phyloP scores from a whole-genome alignment of 2,888 invertebrate species.

The Lasioglossum zephyrum region DNA sequence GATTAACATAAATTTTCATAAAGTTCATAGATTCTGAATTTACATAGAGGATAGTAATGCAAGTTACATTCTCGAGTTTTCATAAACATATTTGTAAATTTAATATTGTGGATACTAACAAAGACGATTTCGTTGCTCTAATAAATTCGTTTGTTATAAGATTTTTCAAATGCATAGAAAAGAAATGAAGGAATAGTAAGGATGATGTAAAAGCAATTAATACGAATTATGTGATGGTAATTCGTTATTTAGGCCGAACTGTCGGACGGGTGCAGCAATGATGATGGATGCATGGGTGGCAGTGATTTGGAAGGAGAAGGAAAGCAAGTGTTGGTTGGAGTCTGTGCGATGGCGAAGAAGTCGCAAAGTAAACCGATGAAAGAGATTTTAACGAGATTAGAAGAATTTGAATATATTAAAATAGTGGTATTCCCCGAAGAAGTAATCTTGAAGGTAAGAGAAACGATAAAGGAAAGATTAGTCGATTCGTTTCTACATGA shows the following conservation, averaged over 20 bases:
- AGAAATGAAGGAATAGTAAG: background rate
- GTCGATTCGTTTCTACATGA: conserved; percentile 3
- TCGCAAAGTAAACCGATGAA: conserved; percentile 99
- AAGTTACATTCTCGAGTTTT: background rate
- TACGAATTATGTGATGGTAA: background rate
- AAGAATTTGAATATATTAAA: conserved; percentile 98
- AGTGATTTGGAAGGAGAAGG: conserved; percentile 86
- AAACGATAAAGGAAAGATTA: background rate
- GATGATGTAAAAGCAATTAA: background rate
- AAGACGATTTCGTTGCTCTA: background rate
- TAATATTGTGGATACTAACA: conserved; percentile 8
- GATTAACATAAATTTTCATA: conserved; percentile 23
- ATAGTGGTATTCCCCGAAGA: conserved; percentile 98
- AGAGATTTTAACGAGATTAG: conserved; percentile 97
- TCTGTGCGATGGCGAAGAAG: conserved; percentile 99
- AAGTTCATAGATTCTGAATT: conserved; percentile 13
- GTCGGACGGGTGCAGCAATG: conserved; percentile 89
- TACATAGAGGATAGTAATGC: background rate
- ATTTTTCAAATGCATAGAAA: background rate
- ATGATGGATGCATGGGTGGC: conserved; percentile 84
- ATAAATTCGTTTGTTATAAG: background rate
- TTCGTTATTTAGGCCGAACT: conserved; percentile 85
- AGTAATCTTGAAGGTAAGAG: conserved; percentile 94
- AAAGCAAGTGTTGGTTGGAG: conserved; percentile 98
- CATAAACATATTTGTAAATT: background rate